These are phyloP conservation scores for Novumbra hubbsi DNA, from an alignment of 2,797 vertebrate species.

Conservation along the genomic window DNA sequence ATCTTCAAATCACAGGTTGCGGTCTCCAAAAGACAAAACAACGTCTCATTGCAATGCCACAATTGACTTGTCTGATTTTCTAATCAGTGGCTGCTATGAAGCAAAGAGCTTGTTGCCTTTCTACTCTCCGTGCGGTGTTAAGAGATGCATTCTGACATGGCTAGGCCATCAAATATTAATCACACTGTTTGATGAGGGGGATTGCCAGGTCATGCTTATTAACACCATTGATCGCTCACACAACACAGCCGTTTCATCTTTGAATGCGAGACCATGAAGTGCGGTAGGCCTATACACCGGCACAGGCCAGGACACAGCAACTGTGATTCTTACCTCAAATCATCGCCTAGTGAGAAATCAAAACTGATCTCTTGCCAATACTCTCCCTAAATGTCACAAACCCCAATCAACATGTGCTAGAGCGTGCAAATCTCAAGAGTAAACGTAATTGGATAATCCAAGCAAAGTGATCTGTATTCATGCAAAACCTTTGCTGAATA, in stretches of 20 bases:
- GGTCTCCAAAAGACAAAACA: neutral
- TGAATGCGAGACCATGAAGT: neutral
- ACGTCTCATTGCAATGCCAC: neutral
- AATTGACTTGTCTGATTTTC: conserved; percentile 50
- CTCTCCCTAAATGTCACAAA: neutral
- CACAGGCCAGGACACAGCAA: conserved; percentile 1
- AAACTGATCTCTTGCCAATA: neutral
- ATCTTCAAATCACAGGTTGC: conserved; percentile 16
- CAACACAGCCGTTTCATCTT: conserved; percentile 12
- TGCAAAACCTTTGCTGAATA: neutral
- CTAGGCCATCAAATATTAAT: conserved; percentile 56
- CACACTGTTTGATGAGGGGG: conserved; percentile 41
- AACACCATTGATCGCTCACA: conserved; percentile 42
- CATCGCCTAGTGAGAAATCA: neutral
- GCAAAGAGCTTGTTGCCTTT: conserved; percentile 16
- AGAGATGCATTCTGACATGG: conserved; percentile 35
- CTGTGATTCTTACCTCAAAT: neutral
- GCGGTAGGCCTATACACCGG: conserved; percentile 4
- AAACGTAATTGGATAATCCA: neutral
- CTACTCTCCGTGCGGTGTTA: neutral
- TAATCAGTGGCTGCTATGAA: conserved; percentile 9
- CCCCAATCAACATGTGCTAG: neutral
- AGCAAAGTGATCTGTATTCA: neutral
- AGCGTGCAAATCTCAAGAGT: neutral
- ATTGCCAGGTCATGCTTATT: conserved; percentile 43